Conservation (phyloP, 2,888 invertebrate species). For the Brachylomia viminalis region DNA sequence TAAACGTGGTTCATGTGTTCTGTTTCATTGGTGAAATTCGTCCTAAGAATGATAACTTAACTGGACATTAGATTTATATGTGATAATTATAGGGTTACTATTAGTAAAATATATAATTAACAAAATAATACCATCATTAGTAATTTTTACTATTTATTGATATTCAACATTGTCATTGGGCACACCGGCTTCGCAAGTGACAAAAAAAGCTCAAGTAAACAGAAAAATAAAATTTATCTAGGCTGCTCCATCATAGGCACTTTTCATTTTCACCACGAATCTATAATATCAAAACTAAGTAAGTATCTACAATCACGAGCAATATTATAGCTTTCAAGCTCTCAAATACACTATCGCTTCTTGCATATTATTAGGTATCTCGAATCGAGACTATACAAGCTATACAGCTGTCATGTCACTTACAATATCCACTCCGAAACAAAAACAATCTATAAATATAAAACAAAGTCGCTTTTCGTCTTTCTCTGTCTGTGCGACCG, state of each 20-base stretch:
- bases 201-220: not conserved
- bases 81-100: not conserved
- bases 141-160: too few species aligned
- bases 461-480: not conserved
- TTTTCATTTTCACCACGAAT: too few species aligned
- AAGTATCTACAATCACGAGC: too few species aligned
- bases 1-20: too few species aligned
- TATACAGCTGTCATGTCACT: constrained; percentile 27
- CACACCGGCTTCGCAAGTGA: not conserved
- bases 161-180: not conserved
- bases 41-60: not conserved
- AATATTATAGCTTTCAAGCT: not conserved
- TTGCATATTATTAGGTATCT: not conserved
- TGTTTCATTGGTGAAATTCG: too few species aligned
- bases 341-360: not conserved
- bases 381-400: not conserved
- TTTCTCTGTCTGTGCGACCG: not conserved
- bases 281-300: too few species aligned
- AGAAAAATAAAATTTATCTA: not conserved
- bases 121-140: too few species aligned
- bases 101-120: too few species aligned
- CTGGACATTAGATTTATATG: not conserved
- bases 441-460: not conserved
- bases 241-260: too few species aligned
- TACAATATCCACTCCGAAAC: not conserved